Evolutionary conservation across 1,140 invertebrate species (phyloP), one percentile per base, ranked within the genome.

Genomic region (Caerostris extrusa): DNA sequence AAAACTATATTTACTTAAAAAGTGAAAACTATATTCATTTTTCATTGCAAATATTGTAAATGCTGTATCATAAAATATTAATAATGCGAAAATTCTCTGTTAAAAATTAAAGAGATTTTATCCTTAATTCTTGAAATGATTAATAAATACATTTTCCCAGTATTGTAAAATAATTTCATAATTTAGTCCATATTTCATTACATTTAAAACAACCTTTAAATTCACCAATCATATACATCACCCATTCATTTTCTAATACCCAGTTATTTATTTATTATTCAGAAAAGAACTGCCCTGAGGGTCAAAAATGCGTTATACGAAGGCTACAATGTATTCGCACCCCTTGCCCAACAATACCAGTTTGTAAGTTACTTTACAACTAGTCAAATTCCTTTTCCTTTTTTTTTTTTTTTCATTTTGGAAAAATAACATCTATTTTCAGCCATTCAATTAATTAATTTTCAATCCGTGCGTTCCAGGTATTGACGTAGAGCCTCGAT

Each of bases 211-310:
- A 53, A 34, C 34, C 50, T 82, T 82, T 55, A 50, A 53, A 12
- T 81, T 81, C 6, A 86, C 0, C 7, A 14, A 85, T 85, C 56
- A 14, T 87, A 34, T 17, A 56, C 7, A 0, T n/a, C n/a, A n/a
- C n/a, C n/a, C 14, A 85, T 5, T 85, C 5, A 81, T 50, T 12
- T n/a, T n/a, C 34, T 34, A 34, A 34, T 34, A 34, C 2, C 0
- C 3, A 83, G 55, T 6, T 55, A 0, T 83, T 6, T 6, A 2
- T 91, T 60, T 81, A 3, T 92, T 34, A 58, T 93, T 7, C 19
- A 94, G 93, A 61, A 83, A 94, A 94, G 88, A 85, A 94, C 10
- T 94, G 93, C 50, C 93, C 93, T n/a, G 87, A 90, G 7, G 93
- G 93, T 2, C 93, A 94, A 17, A 94, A 94, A 69, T 94, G 93